These are phyloP conservation scores for Ischnura elegans DNA, from an alignment of 2,888 invertebrate species.

Conservation along the genomic window DNA sequence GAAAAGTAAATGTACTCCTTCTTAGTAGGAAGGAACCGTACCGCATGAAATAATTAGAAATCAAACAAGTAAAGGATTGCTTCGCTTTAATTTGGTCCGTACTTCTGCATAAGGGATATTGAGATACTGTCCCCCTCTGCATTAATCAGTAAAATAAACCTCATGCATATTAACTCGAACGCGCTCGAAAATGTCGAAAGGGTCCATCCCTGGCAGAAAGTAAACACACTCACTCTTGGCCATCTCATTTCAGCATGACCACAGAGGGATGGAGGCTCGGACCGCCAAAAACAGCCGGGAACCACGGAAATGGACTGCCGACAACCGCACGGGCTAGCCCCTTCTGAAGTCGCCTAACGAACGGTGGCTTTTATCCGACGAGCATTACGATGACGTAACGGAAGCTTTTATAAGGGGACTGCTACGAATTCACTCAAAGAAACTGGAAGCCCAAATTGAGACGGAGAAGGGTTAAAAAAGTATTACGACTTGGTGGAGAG, in stretches of 20 bases:
- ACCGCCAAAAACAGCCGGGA: not conserved
- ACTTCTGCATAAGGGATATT: not conserved
- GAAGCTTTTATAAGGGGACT: not conserved
- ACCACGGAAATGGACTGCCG: slow-evolving; percentile 4
- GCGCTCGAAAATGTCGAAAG: not conserved
- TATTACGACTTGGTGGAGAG: not conserved
- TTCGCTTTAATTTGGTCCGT: not conserved
- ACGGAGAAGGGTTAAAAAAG: not conserved
- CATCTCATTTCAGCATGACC: not conserved
- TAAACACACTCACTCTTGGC: not conserved
- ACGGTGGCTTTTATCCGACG: not conserved
- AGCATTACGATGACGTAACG: not conserved
- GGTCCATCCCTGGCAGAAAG: slow-evolving; percentile 4
- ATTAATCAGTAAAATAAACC: slow-evolving; percentile 4
- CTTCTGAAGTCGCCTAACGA: slow-evolving; percentile 1
- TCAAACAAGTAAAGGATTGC: not conserved
- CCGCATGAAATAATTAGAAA: not conserved
- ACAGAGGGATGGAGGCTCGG: not conserved
- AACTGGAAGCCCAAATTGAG: not conserved
- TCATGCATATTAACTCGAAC: not conserved
- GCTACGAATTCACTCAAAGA: not conserved
- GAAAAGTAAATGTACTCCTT: not conserved
- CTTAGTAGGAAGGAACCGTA: not conserved
- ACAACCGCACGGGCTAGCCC: not conserved
- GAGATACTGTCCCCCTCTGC: not conserved